A percentile compares a stretch with the other conserved stretches of the same genome.
These are phyloP conservation scores for Cyanocitta stelleri DNA, from an alignment of 2,113 vertebrate genomes.

Conservation along the genomic window DNA sequence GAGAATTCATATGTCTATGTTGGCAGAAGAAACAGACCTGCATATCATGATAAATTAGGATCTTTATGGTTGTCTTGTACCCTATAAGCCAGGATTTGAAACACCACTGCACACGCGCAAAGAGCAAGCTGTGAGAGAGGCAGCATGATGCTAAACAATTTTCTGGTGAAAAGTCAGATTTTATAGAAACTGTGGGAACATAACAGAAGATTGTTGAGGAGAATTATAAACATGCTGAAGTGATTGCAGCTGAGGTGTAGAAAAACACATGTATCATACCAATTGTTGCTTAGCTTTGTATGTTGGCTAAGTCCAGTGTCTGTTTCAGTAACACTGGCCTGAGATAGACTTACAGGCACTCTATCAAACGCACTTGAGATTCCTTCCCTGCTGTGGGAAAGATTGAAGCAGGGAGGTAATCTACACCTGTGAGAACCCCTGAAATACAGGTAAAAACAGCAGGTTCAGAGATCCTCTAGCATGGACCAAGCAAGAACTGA, in stretches of 20 bases:
- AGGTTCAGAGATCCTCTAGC: neutral
- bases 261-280: neutral
- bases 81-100: neutral
- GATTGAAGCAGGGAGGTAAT: neutral
- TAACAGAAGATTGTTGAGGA: neutral
- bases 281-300: neutral
- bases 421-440: neutral
- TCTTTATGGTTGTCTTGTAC: neutral
- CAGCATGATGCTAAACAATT: neutral
- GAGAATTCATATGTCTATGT: neutral
- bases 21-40: neutral
- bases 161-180: neutral
- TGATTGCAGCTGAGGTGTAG: neutral
- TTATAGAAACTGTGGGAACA: neutral
- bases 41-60: neutral
- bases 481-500: neutral
- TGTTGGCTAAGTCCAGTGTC: neutral
- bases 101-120: neutral
- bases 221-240: neutral
- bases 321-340: neutral
- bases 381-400: neutral
- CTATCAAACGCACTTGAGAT: fast-evolving
- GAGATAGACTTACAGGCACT: neutral
- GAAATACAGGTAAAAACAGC: neutral
- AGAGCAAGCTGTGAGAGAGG: neutral